Conservation (phyloP, 2,797 vertebrate species). For the Eulemur rubriventer region DNA sequence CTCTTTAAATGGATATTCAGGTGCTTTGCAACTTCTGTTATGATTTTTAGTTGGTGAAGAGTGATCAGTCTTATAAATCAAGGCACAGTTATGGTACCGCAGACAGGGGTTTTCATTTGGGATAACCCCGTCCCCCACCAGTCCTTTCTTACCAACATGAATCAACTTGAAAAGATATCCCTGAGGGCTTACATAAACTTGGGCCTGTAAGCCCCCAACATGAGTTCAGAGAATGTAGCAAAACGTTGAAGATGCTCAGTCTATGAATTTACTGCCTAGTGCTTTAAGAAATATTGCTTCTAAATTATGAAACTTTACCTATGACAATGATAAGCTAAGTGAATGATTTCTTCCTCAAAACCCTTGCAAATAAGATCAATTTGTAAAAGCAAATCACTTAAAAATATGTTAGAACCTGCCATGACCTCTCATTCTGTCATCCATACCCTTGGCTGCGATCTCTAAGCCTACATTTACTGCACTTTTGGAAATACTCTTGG, state of each 20-base stretch:
- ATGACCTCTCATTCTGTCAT: not conserved
- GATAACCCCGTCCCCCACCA: accelerated
- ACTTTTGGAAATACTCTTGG: not conserved
- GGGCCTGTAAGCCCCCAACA: not conserved
- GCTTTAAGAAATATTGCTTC: conserved; percentile 12
- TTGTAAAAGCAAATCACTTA: not conserved
- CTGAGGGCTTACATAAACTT: not conserved
- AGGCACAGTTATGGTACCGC: not conserved
- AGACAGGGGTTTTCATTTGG: not conserved
- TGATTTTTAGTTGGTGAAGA: not conserved
- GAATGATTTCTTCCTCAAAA: not conserved
- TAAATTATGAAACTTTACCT: conserved; percentile 27
- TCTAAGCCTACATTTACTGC: not conserved
- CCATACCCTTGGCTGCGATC: not conserved
- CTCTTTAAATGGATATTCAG: not conserved
- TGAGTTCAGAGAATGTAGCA: not conserved
- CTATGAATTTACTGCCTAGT: not conserved
- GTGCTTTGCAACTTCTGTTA: conserved; percentile 48
- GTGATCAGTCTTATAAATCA: not conserved
- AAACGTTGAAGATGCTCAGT: not conserved
- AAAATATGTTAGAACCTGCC: not conserved
- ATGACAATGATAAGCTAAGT: not conserved
- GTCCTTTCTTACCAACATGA: not conserved
- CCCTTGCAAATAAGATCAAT: not conserved
- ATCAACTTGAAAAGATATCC: not conserved